Base-by-base conservation (phyloP, 1,140 invertebrate genomes). In the Pseudoatta argentina region DNA sequence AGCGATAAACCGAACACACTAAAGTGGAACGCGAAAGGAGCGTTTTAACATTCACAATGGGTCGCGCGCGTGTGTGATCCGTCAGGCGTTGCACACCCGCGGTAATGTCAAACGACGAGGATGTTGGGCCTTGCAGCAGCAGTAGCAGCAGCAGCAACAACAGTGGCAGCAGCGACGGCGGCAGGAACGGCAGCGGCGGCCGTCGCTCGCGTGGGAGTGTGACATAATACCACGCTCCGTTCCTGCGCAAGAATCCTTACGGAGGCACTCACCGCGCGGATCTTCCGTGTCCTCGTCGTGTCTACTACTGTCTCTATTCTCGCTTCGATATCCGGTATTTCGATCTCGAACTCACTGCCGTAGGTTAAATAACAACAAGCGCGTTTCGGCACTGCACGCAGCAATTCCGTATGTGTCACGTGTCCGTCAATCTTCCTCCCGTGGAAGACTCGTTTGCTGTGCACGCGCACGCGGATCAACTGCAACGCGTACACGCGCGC, bases 171-270 rank as follows among this genome's bases (percentile, higher is more conserved):
- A 34, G 76, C 79, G 63, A 61, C 85, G 27, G 67, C 48, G 72
- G 73, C 69, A 39, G 75, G 39, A 30, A 55, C 86, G 77, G 75
- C 85, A 66, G 75, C 85, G 81, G 72, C 64, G 86, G 79, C 86
- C 91, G 91, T 91, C 92, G 91, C 87, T 92, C 91, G 93, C 91
- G 93, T 93, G 94, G 93, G 92, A 93, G 92, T 92, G 90, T 94
- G 93, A 93, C 93, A 94, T 94, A 94, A 85, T 69, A 78, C 48
- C 75, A 18, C 85, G 63, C 61, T 76, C 61, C 39, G 79, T 61
- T 73, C 79, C 69, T 73, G 79, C 79, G 79, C 79, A n/a, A 39
- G 48, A 61, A 51, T 82, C 55, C n/a, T 18, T 48, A n/a, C 64
- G 51, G 27, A 18, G 7, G 34, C 34, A 39, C 7, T 39, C 34